These are phyloP conservation scores for Euclidia mi DNA, from an alignment of 2,888 invertebrate species.

Conservation along the genomic window DNA sequence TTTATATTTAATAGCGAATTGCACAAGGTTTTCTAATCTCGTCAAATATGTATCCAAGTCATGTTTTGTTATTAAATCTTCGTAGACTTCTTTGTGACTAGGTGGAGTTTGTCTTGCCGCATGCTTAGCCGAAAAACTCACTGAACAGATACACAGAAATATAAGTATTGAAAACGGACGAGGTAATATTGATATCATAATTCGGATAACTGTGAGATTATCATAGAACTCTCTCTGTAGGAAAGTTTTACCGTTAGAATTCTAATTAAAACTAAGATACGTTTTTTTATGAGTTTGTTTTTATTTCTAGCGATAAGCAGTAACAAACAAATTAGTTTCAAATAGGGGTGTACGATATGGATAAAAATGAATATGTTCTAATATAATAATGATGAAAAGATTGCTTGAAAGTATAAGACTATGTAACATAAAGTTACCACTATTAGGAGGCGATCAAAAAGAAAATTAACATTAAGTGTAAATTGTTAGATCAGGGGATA, in stretches of 20 bases:
- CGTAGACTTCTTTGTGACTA: not conserved
- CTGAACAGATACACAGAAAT: not conserved
- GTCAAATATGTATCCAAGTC: not conserved
- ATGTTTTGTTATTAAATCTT: not conserved
- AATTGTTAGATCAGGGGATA: too few relatives aligned
- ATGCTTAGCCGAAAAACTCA: not conserved
- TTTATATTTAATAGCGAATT: not conserved
- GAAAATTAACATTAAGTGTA: too few relatives aligned
- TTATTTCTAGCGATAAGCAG: constrained; percentile 2
- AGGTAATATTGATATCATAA: not conserved
- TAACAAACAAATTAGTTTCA: not conserved
- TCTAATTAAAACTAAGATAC: not conserved
- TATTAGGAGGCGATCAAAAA: too few relatives aligned
- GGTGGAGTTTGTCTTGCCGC: too few relatives aligned
- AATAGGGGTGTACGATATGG: too few relatives aligned
- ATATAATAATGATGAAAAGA: too few relatives aligned
- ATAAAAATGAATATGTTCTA: too few relatives aligned
- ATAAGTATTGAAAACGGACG: not conserved
- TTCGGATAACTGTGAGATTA: not conserved
- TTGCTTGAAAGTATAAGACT: too few relatives aligned
- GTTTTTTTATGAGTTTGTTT: not conserved
- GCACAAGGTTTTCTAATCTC: not conserved
- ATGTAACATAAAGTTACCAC: too few relatives aligned
- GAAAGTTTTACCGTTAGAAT: not conserved
- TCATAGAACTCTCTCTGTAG: not conserved